Evolutionary conservation across 2,113 vertebrate genomes (phyloP).

Genomic region (Aegotheles bennettii): DNA sequence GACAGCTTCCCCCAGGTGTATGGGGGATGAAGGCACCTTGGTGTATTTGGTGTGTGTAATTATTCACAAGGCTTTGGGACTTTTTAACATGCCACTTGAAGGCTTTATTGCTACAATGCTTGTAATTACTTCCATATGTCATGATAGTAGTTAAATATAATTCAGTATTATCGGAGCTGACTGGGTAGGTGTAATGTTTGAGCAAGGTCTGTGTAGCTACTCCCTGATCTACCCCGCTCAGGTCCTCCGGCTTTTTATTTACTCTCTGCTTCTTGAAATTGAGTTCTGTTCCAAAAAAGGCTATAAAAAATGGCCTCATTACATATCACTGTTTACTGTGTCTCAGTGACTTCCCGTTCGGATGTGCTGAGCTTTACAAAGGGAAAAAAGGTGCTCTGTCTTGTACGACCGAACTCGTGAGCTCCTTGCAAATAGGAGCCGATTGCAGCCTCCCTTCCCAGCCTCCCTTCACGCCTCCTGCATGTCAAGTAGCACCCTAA

Average conservation of each 20-base stretch:
- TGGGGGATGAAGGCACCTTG: neutral
- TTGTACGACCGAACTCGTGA: neutral
- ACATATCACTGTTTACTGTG: slow-evolving; percentile 26
- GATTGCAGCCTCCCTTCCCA: neutral
- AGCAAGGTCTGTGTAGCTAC: neutral
- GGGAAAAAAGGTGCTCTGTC: slow-evolving; percentile 30
- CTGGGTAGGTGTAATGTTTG: neutral
- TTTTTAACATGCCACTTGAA: neutral
- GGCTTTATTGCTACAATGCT: neutral
- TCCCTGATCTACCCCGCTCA: neutral
- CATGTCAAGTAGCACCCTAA: neutral
- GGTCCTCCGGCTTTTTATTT: neutral
- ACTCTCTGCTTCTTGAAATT: neutral
- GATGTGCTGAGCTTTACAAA: slow-evolving; percentile 31
- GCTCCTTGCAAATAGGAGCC: neutral
- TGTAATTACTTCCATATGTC: neutral
- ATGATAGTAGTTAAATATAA: neutral
- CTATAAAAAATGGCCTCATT: neutral
- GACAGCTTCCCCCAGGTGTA: neutral
- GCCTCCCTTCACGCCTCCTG: rapidly evolving
- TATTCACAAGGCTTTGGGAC: neutral
- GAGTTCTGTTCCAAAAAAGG: slow-evolving; percentile 1
- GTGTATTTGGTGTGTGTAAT: neutral
- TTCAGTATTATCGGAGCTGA: neutral
- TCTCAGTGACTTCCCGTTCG: slow-evolving; percentile 48